Evolutionary conservation across 1,140 invertebrate genomes (phyloP).

Genomic region (Platyura marginata): DNA sequence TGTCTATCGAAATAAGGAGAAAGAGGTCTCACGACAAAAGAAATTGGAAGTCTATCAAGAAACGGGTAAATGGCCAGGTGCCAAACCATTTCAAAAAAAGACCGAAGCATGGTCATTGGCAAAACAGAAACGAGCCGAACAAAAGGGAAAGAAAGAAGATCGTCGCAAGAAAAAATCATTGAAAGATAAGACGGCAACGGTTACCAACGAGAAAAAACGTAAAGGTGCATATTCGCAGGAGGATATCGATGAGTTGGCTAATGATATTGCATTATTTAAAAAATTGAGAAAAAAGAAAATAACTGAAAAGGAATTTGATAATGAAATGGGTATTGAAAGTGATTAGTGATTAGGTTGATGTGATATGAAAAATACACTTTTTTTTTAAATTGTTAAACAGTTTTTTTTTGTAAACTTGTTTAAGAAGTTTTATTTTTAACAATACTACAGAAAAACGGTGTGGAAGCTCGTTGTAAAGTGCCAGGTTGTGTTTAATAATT

Average conservation of each 20-base stretch:
- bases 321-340: slow-evolving; percentile 29
- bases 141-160: slow-evolving; percentile 35
- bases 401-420: too few species aligned
- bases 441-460: too few species aligned
- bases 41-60: slow-evolving; percentile 52
- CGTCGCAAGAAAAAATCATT: slow-evolving; percentile 37
- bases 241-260: slow-evolving; percentile 66
- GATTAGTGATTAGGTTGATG: too few species aligned
- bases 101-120: slow-evolving; percentile 63
- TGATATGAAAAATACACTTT: too few species aligned
- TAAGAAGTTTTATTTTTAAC: too few species aligned
- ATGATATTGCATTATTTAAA: slow-evolving; percentile 69
- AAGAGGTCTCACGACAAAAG: slow-evolving; percentile 49
- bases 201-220: slow-evolving; percentile 28
- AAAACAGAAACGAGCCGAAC: slow-evolving; percentile 54
- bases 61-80: slow-evolving; percentile 60
- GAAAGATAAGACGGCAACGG: slow-evolving; percentile 22
- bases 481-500: too few species aligned
- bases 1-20: slow-evolving; percentile 62
- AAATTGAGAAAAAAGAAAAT: slow-evolving; percentile 78
- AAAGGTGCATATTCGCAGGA: slow-evolving; percentile 41
- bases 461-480: too few species aligned
- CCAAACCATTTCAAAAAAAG: slow-evolving; percentile 37
- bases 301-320: slow-evolving; percentile 36
- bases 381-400: too few species aligned